Conservation (phyloP, 1,140 invertebrate species). For the Radopholus similis region DNA sequence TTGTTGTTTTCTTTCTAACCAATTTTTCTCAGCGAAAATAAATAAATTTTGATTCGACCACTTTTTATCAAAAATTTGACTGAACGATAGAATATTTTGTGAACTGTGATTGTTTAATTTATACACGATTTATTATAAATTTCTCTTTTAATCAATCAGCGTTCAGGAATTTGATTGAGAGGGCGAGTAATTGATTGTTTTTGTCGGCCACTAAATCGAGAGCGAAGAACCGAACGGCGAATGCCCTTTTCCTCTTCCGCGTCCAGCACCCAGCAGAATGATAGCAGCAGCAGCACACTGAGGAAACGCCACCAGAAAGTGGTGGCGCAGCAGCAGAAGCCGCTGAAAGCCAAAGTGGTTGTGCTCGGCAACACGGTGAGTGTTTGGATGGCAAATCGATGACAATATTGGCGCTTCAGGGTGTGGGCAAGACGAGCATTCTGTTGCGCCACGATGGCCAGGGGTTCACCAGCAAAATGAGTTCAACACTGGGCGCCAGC, state of each 20-base stretch:
- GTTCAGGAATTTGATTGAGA: no score
- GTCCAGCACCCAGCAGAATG: not conserved
- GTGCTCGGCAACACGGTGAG: slow-evolving; percentile 33
- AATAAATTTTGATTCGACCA: no score
- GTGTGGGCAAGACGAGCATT: slow-evolving; percentile 42
- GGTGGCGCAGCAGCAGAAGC: not conserved
- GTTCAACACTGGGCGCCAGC: slow-evolving; percentile 28
- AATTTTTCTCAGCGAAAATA: no score
- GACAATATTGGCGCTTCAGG: not conserved
- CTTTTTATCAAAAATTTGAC: no score
- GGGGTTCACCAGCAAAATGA: slow-evolving; percentile 36
- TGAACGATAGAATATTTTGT: no score
- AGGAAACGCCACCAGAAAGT: not conserved
- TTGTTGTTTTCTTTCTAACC: no score
- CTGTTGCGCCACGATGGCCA: slow-evolving; percentile 39
- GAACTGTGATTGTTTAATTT: no score
- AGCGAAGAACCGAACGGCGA: no score
- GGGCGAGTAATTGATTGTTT: no score
- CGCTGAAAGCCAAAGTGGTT: slow-evolving; percentile 39
- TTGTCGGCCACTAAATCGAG: no score
- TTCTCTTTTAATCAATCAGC: no score
- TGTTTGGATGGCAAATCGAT: not conserved
- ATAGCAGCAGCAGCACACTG: slow-evolving; percentile 1
- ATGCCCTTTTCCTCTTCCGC: not conserved
- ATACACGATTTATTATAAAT: no score